Base-by-base conservation (phyloP, 2,888 invertebrate genomes). In the Antheraea assamensis region DNA sequence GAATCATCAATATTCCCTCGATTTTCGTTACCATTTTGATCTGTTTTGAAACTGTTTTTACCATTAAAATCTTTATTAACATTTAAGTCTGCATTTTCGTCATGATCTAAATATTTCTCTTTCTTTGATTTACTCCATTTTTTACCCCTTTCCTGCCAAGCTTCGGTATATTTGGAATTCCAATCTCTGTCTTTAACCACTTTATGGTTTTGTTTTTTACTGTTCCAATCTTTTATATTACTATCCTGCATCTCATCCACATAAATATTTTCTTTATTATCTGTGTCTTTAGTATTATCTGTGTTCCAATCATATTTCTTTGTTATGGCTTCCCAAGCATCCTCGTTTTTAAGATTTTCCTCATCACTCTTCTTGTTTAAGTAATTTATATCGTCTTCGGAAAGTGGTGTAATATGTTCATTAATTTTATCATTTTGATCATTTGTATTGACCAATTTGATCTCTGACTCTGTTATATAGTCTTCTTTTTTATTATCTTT, bases 281-380 rank as follows among this genome's bases (percentile, higher is more conserved):
- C 72, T 66, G 55, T 74, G 8, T 17, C 30, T 13, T 74, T 58
- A 73, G 71, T 72, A 24, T 76, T 70, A 47, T 74, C 73, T 24
- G 49, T 72, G 15, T 49, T 27, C n/a, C 71, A 71, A 17, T 75
- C 31, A 47, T 72, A 74, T 74, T 73, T 64, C 70, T 72, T 76
- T 19, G 77, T 77, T 64, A 73, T 74, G 0, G 75, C 70, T 72
- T 77, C 77, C 78, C 75, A 76, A 35, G 49, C 64, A 13, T 77
- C 73, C 49, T 30, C 74, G 68, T 74, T 74, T 70, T 73, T 72
- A 13, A 58, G 7, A 42, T 66, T 61, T 17, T 73, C 72, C 0
- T 73, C 21, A 30, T 78, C 68, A 30, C 71, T 71, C 13, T 68
- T 70, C 8, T 52, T 72, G n/a, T 35, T 52, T 17, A 27, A 17